Evolutionary conservation across 2,113 vertebrate species (phyloP), one percentile per base, ranked within the genome.

Genomic region (Passerina amoena): DNA sequence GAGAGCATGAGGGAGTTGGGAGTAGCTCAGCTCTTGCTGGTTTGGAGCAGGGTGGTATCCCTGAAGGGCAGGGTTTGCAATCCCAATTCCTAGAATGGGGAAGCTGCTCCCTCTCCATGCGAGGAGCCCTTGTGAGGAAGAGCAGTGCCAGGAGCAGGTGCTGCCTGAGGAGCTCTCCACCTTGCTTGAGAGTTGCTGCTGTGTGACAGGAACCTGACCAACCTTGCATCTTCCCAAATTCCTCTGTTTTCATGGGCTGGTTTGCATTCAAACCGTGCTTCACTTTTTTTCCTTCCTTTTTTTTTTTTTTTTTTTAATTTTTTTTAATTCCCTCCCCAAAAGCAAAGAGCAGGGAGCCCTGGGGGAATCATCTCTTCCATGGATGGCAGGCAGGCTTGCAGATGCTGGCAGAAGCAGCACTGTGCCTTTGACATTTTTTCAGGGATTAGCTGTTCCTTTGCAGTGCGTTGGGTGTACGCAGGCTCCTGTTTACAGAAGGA

Each of bases 371-470:
- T 44, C 4, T 5, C 1, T 27, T 82, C 59, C 51, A 5, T 21
- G 75, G 72, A 90, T 45, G 76, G 85, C 85, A 88, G 64, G 79
- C 82, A 70, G 79, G 40, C 60, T 12, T 82, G 56, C 71, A 73
- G 92, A 9, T 93, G 92, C 10, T 90, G 90, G 53, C 0, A 1
- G 90, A 27, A 84, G 90, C 57, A 76, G 48, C 18, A 0, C 47
- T 37, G 6, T 68, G 51, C 37, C 56, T 28, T n/a, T 86, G 94
- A 88, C 35, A 60, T 96, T 97, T 96, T 95, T 18, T 64, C 88
- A 93, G 86, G 92, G 96, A 95, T 97, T 90, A 96, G 69, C 86
- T 93, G 88, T 93, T 95, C 68, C 71, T 81, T 48, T 71, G 51
- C 85, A 54, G 68, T 12, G 61, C 6, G 4, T 14, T 63, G 33